Evolutionary conservation across 2,113 vertebrate genomes (phyloP).

Genomic region (Romanogobio albipinnatus): DNA sequence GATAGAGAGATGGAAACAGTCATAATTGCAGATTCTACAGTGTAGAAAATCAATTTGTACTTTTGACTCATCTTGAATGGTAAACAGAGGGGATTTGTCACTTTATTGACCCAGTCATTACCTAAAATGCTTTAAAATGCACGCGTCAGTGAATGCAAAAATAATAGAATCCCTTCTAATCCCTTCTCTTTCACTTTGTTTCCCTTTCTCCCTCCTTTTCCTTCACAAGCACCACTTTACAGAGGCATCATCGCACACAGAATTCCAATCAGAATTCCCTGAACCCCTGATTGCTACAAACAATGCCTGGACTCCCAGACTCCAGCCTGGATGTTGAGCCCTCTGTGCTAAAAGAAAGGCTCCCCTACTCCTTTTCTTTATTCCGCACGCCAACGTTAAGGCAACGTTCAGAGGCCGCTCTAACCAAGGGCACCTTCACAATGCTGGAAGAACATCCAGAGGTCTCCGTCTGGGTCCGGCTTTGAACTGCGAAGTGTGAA

Average conservation of each 20-base stretch:
- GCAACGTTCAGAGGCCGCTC: background rate
- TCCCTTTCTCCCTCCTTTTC: background rate
- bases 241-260: slow-evolving; percentile 48
- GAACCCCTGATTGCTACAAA: slow-evolving; percentile 66
- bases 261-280: slow-evolving; percentile 55
- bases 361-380: slow-evolving; percentile 54
- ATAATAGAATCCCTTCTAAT: slow-evolving; percentile 4
- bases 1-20: background rate
- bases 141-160: background rate
- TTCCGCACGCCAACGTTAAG: slow-evolving; percentile 56
- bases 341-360: slow-evolving; percentile 60
- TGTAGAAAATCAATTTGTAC: background rate
- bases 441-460: background rate
- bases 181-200: background rate
- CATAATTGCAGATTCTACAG: background rate
- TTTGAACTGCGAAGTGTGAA: slow-evolving; percentile 54
- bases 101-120: background rate
- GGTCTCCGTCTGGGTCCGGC: background rate
- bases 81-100: background rate
- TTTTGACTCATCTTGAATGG: background rate
- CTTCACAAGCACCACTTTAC: slow-evolving; percentile 62
- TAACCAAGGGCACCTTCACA: background rate
- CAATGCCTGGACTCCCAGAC: slow-evolving; percentile 65
- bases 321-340: slow-evolving; percentile 64
- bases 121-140: slow-evolving; percentile 12